Evolutionary conservation across 2,113 vertebrate genomes (phyloP), one percentile per base, ranked within the genome.

Genomic region (Ptychochromis oligacanthus): DNA sequence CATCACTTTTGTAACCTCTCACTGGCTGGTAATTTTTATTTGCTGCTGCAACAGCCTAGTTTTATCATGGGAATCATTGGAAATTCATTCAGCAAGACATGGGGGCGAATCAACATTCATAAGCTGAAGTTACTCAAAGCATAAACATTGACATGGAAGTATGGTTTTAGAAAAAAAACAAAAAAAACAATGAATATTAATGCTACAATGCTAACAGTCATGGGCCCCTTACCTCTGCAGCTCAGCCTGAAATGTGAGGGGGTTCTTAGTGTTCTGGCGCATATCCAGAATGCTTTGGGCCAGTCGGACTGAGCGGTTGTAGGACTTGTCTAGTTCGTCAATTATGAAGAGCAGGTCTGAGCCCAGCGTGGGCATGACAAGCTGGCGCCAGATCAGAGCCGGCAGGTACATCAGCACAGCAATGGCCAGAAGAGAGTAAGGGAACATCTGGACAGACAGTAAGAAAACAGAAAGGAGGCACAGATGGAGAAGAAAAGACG

Each of bases 251-350:
- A 99, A 97, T 0, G 83, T 94, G 2, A 96, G 93, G 0, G 96
- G 96, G 79, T 97, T 96, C 0, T 94, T 85, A 0, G 96, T 96
- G 75, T 80, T 96, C 84, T 97, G 95, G 31, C 95, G 95, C 59
- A 97, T 95, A 57, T 97, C 97, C 91, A 98, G 75, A 88, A 99
- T 97, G 95, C 93, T 97, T 90, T 99, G 97, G 24, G 98, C 98
- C 91, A 99, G 78, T 65, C 97, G 96, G 67, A 99, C 95, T 0
- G 98, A 98, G 58, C 98, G 98, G 90, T 99, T 99, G 92, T 99
- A 99, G 34, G 97, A 98, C 77, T 98, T 99, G 91, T 99, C 98
- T 64, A 99, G 95, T 84, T 99, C 98, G 0, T 98, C 97, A 2
- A 98, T 97, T 91, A 99, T 94, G 92, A 99, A 99, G 57, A 98